Conservation (phyloP, 2,888 invertebrate genomes). For the Trissolcus brochymenae region DNA sequence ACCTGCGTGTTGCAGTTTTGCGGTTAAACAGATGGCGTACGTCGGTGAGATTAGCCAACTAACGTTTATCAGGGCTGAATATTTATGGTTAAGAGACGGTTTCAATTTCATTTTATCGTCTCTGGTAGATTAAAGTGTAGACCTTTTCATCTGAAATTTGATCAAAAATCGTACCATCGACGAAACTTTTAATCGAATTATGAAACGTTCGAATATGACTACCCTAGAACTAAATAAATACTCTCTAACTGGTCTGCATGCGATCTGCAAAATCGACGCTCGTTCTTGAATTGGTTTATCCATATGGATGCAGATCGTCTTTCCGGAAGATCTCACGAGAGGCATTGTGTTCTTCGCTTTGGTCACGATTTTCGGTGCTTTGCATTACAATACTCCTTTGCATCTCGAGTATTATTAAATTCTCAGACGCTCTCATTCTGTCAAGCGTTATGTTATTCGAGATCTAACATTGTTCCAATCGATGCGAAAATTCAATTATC, state of each 20-base stretch:
- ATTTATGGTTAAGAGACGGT: background rate
- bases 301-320: constrained; percentile 69
- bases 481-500: constrained; percentile 45
- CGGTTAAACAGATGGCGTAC: constrained; percentile 13
- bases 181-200: no score
- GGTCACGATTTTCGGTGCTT: constrained; percentile 60
- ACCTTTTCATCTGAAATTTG: no score
- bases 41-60: constrained; percentile 7
- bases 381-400: constrained; percentile 64
- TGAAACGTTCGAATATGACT: no score
- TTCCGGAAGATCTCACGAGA: constrained; percentile 34
- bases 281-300: constrained; percentile 70
- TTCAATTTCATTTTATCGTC: background rate
- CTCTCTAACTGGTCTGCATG: no score
- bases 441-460: constrained; percentile 44
- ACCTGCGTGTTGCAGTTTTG: constrained; percentile 6
- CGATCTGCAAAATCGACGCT: no score
- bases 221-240: no score
- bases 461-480: constrained; percentile 53
- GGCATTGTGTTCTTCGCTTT: constrained; percentile 64
- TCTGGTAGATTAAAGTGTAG: background rate
- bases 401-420: constrained; percentile 44
- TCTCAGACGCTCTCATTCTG: constrained; percentile 35
- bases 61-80: constrained; percentile 2
- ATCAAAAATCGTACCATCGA: no score